Percentiles rank a stretch among this genome's conserved stretches.
phyloP scores from a whole-genome alignment of 2,113 vertebrate species.

The Thryonomys swinderianus region DNA sequence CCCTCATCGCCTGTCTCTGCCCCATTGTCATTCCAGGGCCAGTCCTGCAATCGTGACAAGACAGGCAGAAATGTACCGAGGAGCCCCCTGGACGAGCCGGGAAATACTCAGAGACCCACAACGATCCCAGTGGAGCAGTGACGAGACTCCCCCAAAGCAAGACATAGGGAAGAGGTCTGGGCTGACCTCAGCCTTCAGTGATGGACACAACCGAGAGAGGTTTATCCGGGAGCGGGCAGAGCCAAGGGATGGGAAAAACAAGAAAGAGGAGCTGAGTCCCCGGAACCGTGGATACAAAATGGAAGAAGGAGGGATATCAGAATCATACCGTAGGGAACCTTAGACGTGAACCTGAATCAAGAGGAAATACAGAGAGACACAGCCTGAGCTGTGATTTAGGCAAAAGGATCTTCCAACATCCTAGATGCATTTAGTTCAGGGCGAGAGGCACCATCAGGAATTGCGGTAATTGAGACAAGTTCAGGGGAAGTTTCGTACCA shows the following conservation, averaged over 20 bases:
- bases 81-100: background rate
- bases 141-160: background rate
- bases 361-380: background rate
- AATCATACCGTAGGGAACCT: accelerated
- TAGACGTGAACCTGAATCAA: background rate
- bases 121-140: background rate
- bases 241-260: background rate
- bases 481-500: background rate
- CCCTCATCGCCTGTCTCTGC: background rate
- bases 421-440: background rate
- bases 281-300: background rate
- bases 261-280: background rate
- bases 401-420: background rate
- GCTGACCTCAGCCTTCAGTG: background rate
- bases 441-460: background rate
- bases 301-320: background rate
- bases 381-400: background rate
- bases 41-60: background rate
- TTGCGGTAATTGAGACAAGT: background rate
- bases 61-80: background rate
- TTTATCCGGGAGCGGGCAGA: background rate
- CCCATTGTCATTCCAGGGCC: background rate
- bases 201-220: background rate
- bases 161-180: background rate
- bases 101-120: background rate